These are phyloP conservation scores for Nycteola revayana DNA, from an alignment of 2,888 invertebrate species.

Conservation along the genomic window DNA sequence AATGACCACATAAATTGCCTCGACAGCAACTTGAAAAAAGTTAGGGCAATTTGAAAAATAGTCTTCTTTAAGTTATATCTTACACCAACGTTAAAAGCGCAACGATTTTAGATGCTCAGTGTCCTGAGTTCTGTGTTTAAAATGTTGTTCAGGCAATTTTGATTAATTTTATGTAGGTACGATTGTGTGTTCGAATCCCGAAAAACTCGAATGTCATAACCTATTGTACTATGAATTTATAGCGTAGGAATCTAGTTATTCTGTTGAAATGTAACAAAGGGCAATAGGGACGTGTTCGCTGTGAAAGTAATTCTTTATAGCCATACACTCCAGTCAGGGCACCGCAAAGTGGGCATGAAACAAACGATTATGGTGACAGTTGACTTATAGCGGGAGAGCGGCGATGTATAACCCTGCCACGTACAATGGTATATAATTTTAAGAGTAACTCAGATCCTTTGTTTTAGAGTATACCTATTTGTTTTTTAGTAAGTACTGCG, in stretches of 20 bases:
- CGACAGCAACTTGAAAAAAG: too few species aligned
- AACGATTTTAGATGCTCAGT: too few species aligned
- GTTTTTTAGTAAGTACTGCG: slow-evolving; percentile 10
- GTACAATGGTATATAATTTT: slow-evolving; percentile 16
- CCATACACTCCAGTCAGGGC: slow-evolving; percentile 33
- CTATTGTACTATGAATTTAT: too few species aligned
- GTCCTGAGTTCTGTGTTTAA: too few species aligned
- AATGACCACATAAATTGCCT: too few species aligned
- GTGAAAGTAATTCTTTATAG: slow-evolving; percentile 28
- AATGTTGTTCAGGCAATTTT: too few species aligned
- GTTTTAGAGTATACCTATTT: slow-evolving; percentile 6
- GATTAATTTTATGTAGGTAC: too few species aligned
- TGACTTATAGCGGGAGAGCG: slow-evolving; percentile 46
- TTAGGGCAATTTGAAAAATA: too few species aligned
- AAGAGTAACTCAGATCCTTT: slow-evolving; percentile 6
- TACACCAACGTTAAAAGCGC: too few species aligned
- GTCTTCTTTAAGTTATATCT: too few species aligned
- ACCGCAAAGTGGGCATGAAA: slow-evolving; percentile 44
- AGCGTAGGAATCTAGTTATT: slow-evolving; percentile 14
- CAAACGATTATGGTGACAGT: slow-evolving; percentile 54
- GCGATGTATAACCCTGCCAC: slow-evolving; percentile 24
- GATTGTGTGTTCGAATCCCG: too few species aligned
- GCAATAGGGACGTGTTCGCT: slow-evolving; percentile 2
- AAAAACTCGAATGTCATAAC: too few species aligned
- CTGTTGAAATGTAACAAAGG: slow-evolving; percentile 21